These are phyloP conservation scores for Chirona hameri DNA, from an alignment of 2,888 invertebrate species.

Conservation along the genomic window DNA sequence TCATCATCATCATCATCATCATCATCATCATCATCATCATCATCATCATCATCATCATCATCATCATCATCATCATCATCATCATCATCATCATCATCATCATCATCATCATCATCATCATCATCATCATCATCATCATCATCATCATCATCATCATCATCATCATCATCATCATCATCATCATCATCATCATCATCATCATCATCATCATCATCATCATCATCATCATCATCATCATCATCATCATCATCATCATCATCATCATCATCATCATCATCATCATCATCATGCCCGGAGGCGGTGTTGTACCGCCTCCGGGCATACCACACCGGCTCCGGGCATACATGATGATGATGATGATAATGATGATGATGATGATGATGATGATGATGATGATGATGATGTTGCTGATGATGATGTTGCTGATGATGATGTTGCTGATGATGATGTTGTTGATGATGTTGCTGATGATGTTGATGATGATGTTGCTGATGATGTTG, in stretches of 20 bases:
- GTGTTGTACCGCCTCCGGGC: no score
- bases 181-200: conserved; percentile 28
- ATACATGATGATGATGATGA: no score
- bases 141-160: conserved; percentile 25
- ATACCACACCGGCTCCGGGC: no score
- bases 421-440: no score
- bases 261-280: not conserved
- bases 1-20: not conserved
- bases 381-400: no score
- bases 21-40: not conserved
- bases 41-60: not conserved
- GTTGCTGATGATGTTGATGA: no score
- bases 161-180: conserved; percentile 30
- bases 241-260: conserved; percentile 10
- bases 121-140: not conserved
- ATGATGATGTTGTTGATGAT: no score
- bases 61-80: not conserved
- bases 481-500: no score
- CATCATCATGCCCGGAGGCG: no score
- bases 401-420: no score
- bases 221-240: not conserved
- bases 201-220: not conserved
- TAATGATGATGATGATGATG: no score
- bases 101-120: not conserved
- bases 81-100: not conserved